Evolutionary conservation across 2,113 vertebrate genomes (phyloP).

Genomic region (Tyrannus savana): DNA sequence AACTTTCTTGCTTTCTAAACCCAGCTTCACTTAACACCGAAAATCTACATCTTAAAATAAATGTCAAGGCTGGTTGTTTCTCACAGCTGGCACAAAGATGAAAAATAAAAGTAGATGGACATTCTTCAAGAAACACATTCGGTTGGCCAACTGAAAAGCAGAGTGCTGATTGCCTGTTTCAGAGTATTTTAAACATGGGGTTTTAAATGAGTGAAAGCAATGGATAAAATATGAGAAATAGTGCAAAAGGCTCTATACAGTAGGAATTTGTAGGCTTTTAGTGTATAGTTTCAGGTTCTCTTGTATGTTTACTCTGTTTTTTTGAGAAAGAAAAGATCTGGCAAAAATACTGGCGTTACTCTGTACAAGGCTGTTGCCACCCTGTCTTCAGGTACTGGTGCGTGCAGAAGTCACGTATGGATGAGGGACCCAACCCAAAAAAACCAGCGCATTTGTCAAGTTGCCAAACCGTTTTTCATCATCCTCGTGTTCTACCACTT

Average conservation of each 20-base stretch:
- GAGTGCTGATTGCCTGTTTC: background rate
- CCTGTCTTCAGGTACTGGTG: background rate
- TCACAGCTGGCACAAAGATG: background rate
- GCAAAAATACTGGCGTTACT: background rate
- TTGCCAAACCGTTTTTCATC: background rate
- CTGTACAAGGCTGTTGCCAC: background rate
- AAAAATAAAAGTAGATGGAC: background rate
- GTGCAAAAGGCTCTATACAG: background rate
- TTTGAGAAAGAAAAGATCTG: background rate
- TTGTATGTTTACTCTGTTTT: background rate
- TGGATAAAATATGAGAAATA: background rate
- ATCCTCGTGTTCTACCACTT: background rate
- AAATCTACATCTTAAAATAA: background rate
- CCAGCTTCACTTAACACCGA: background rate
- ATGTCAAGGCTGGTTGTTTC: background rate
- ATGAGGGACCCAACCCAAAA: background rate
- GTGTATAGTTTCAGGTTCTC: background rate
- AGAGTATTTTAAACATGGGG: background rate
- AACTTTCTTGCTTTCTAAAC: background rate
- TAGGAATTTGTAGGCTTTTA: background rate
- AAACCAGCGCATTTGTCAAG: background rate
- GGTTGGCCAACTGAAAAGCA: background rate
- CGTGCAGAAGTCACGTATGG: no score
- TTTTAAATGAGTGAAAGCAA: background rate
- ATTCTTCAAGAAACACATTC: background rate